phyloP scores from a whole-genome alignment of 1,140 invertebrate species.

The Portunus trituberculatus region DNA sequence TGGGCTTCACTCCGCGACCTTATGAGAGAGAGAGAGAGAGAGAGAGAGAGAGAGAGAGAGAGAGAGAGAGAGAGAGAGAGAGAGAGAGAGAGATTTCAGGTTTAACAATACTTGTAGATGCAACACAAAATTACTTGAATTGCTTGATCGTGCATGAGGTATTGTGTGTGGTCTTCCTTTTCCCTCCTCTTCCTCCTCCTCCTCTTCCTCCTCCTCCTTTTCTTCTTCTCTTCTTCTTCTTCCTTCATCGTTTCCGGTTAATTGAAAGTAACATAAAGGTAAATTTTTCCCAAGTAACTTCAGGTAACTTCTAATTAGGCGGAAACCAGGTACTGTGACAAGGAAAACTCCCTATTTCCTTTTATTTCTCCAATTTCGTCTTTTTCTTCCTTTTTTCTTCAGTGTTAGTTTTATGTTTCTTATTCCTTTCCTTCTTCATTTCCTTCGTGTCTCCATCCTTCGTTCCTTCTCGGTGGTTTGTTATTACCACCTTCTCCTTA shows the following conservation, averaged over 20 bases:
- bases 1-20: neutral
- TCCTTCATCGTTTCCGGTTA: neutral
- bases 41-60: constrained; percentile 1
- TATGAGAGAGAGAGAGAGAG: neutral
- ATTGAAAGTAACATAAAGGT: neutral
- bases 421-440: neutral
- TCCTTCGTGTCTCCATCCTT: no score
- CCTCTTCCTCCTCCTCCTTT: neutral
- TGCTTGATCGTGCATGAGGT: neutral
- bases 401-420: neutral
- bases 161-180: neutral
- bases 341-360: neutral
- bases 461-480: no score
- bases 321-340: no score
- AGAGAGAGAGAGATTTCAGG: neutral
- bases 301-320: neutral
- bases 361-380: neutral
- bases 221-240: neutral
- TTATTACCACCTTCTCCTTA: no score
- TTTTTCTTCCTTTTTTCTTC: neutral
- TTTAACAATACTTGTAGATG: neutral
- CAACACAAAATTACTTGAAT: neutral
- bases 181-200: neutral
- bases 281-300: neutral
- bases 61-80: constrained; percentile 14